These are phyloP conservation scores for Coregonus sp. DNA, from an alignment of 2,797 vertebrate genomes.

Conservation along the genomic window DNA sequence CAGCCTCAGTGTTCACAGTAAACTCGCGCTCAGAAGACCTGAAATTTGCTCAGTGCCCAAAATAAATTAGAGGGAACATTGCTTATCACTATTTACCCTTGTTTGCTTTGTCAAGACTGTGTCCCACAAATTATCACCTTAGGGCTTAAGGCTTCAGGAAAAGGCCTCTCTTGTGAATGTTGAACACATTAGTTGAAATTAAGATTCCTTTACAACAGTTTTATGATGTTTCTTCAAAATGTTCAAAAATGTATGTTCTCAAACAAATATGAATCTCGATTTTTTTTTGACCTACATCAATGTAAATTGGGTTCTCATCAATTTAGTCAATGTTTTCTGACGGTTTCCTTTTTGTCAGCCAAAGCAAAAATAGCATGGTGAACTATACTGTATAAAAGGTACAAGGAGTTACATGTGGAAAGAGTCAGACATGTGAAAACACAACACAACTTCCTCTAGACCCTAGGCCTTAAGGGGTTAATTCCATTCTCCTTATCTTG, in stretches of 20 bases:
- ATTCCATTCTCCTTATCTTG: not conserved
- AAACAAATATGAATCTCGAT: not conserved
- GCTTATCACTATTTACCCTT: too few relatives aligned
- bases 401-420: not conserved
- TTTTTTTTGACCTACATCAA: not conserved
- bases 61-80: too few relatives aligned
- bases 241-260: too few relatives aligned
- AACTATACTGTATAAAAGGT: not conserved
- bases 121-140: not conserved
- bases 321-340: not conserved
- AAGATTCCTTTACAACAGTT: not conserved
- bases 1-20: too few relatives aligned
- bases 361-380: not conserved
- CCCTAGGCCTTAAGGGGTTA: not conserved
- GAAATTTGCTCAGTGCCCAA: too few relatives aligned
- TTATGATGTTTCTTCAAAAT: not conserved
- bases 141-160: not conserved
- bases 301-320: not conserved
- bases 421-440: not conserved
- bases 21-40: too few relatives aligned
- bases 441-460: not conserved
- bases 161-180: not conserved
- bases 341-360: not conserved
- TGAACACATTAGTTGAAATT: not conserved
- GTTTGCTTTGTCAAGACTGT: not conserved